Evolutionary conservation across 2,113 vertebrate species (phyloP).

Genomic region (Nesoenas mayeri): DNA sequence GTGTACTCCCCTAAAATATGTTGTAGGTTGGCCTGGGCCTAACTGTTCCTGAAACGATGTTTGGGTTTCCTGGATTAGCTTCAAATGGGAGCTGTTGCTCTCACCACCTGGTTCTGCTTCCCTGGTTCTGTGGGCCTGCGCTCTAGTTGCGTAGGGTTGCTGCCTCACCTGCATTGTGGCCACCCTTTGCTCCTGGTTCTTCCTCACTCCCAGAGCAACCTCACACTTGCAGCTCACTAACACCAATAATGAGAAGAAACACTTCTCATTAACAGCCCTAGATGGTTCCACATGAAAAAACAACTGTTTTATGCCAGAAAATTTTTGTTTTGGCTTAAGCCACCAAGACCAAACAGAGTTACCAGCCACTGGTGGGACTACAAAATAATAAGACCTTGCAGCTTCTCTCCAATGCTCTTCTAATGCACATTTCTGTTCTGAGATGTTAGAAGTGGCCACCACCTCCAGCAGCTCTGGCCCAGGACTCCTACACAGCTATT

Average conservation of each 20-base stretch:
- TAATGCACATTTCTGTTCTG: accelerated
- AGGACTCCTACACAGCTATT: background rate
- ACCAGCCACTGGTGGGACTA: background rate
- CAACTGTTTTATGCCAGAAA: background rate
- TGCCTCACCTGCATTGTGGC: background rate
- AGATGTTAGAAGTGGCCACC: background rate
- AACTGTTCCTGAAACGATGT: background rate
- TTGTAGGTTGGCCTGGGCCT: background rate
- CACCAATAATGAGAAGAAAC: background rate
- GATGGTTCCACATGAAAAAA: background rate
- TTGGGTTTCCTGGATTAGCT: background rate
- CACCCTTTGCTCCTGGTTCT: background rate
- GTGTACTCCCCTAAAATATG: background rate
- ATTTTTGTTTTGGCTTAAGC: background rate
- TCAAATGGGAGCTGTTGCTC: background rate
- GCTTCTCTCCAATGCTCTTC: background rate
- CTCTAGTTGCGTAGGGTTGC: background rate
- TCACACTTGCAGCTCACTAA: background rate
- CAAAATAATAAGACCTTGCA: background rate
- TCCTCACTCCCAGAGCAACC: background rate
- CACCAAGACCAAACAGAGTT: background rate
- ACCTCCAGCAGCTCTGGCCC: background rate
- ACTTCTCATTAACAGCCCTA: background rate
- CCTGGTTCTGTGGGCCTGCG: background rate
- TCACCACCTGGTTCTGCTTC: background rate